Conservation (phyloP, 1,140 invertebrate species). For the Papilio helenus region DNA sequence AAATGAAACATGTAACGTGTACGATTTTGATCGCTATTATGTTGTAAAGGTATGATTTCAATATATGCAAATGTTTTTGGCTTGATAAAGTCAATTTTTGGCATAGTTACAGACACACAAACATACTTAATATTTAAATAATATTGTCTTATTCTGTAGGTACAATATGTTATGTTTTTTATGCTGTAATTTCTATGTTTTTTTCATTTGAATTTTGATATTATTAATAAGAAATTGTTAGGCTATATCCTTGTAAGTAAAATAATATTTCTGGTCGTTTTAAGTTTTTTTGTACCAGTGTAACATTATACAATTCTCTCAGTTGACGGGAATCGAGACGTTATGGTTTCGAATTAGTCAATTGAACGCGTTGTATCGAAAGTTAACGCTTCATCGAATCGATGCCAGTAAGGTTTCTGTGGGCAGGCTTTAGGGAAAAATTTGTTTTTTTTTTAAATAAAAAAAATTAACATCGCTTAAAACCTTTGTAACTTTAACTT, state of each 20-base stretch:
- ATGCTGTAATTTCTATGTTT: no score
- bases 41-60: no score
- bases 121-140: no score
- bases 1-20: no score
- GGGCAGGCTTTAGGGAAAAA: conserved; percentile 48
- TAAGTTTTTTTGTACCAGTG: conserved; percentile 8
- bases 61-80: no score
- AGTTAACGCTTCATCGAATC: conserved; percentile 51
- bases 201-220: no score
- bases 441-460: conserved; percentile 37
- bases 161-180: no score
- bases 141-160: no score
- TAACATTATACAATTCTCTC: conserved; percentile 37
- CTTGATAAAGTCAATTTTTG: no score
- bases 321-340: conserved; percentile 39
- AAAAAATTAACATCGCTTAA: conserved; percentile 33
- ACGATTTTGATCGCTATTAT: no score
- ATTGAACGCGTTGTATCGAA: conserved; percentile 53
- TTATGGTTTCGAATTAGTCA: conserved; percentile 43
- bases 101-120: no score
- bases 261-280: background rate
- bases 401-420: conserved; percentile 52
- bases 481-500: conserved; percentile 42
- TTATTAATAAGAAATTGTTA: no score
- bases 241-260: background rate